Percentiles rank a stretch among this genome's conserved stretches.
Evolutionary conservation across 2,797 vertebrate genomes (phyloP).

Genomic region (Manis javanica): DNA sequence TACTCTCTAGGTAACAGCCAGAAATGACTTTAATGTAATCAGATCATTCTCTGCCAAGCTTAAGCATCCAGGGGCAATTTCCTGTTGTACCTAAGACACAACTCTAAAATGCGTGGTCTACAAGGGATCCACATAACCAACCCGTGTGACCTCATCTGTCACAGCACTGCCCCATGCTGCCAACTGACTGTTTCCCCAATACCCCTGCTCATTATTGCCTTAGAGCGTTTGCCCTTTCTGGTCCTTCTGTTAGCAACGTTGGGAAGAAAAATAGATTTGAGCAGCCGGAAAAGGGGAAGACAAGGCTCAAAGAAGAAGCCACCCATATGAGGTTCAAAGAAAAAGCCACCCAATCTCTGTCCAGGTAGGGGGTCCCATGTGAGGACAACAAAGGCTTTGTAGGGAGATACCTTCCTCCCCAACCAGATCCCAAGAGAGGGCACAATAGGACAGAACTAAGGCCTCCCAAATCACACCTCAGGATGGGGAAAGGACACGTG

Average conservation of each 20-base stretch:
- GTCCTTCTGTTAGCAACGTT: background rate
- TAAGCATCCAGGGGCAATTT: background rate
- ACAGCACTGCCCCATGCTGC: fast-evolving
- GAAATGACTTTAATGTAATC: background rate
- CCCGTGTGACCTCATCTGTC: background rate
- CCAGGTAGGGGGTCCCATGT: too few relatives aligned
- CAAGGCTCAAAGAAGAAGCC: too few relatives aligned
- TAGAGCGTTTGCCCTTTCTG: background rate
- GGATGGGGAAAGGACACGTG: too few relatives aligned
- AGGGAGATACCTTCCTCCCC: too few relatives aligned
- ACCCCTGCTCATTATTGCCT: background rate
- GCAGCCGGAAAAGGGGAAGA: too few relatives aligned
- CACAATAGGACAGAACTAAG: too few relatives aligned
- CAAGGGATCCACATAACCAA: background rate
- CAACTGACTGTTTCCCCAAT: background rate
- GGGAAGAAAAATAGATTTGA: too few relatives aligned
- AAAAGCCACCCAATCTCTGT: too few relatives aligned
- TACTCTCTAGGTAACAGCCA: background rate
- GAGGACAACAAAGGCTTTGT: too few relatives aligned
- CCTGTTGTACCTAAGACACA: background rate
- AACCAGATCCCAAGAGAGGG: too few relatives aligned
- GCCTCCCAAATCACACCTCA: too few relatives aligned
- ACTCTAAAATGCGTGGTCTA: background rate
- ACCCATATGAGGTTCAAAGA: too few relatives aligned
- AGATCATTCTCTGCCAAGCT: background rate